Base-by-base conservation (phyloP, 2,113 vertebrate genomes). In the Poecile atricapillus region DNA sequence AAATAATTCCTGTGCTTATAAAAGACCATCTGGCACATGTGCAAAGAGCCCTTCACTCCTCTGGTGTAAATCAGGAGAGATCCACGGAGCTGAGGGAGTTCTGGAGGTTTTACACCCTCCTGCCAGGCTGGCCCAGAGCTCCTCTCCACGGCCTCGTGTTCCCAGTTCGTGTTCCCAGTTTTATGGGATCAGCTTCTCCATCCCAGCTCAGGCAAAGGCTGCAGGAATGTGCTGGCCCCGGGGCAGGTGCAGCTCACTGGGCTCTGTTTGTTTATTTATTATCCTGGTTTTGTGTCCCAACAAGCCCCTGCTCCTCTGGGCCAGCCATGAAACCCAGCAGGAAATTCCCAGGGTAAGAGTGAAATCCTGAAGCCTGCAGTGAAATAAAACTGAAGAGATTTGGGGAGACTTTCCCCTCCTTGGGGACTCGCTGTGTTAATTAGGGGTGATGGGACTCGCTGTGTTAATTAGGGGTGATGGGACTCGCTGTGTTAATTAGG, bases 1-100 rank as follows among this genome's bases (percentile, higher is more conserved):
- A 82, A 97, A 93, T 89, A 94, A 96, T 91, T 94, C 91, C 84
- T 46, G 41, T 18, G 75, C 94, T 97, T 96, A 85, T 88, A 92
- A 92, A 96, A 80, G 33, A 73, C 94, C 96, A 97, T 90, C 97
- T 97, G 96, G 93, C 24, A 53, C 55, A 14, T 1, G 11, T 3
- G 16, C 60, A 18, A 5, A 79, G 85, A 86, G 93, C 75, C 12
- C 53, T 28, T 2, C 46, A 15, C 55, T 39, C 18, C 9, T 12
- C 23, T 21, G 43, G 78, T 60, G 89, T 89, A 89, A 94, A 77
- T 75, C 78, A 94, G 60, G 58, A 67, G 5, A 76, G n/a, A 31
- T 71, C 63, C 71, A 9, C 0, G 37, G 77, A 19, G 62, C 7
- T 52, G 27, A 60, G 70, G 5, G 55, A 25, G 41, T 39, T 63